phyloP scores from a whole-genome alignment of 2,113 vertebrate species.

The Colaptes auratus region DNA sequence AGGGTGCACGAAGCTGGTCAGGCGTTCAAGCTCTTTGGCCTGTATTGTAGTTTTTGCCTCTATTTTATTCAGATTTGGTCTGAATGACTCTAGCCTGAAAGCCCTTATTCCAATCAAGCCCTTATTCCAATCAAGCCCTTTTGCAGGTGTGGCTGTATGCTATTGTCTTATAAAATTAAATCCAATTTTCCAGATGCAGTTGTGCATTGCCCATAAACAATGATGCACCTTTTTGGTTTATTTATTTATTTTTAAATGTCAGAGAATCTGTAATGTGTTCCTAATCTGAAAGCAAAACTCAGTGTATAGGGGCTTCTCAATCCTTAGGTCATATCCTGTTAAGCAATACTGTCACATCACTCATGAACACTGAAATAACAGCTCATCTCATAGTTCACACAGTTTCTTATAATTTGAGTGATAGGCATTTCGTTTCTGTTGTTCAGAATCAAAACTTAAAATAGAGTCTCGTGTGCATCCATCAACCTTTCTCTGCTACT shows the following conservation, averaged over 20 bases:
- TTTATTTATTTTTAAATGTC: too few species aligned
- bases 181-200: neutral
- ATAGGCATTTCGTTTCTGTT: neutral
- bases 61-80: neutral
- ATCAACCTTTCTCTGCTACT: neutral
- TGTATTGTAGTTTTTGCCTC: neutral
- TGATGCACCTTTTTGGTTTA: neutral
- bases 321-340: neutral
- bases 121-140: neutral
- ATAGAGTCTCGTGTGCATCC: accelerated
- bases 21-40: neutral
- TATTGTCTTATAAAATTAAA: neutral
- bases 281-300: neutral
- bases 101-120: neutral
- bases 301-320: neutral
- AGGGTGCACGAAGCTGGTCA: neutral
- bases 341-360: accelerated
- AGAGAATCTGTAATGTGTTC: neutral
- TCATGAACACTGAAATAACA: neutral
- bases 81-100: neutral
- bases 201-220: neutral
- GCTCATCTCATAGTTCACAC: neutral
- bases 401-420: neutral
- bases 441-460: neutral
- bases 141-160: neutral